These are phyloP conservation scores for Nyctalus aviator DNA, from an alignment of 2,797 vertebrate species.

Conservation along the genomic window DNA sequence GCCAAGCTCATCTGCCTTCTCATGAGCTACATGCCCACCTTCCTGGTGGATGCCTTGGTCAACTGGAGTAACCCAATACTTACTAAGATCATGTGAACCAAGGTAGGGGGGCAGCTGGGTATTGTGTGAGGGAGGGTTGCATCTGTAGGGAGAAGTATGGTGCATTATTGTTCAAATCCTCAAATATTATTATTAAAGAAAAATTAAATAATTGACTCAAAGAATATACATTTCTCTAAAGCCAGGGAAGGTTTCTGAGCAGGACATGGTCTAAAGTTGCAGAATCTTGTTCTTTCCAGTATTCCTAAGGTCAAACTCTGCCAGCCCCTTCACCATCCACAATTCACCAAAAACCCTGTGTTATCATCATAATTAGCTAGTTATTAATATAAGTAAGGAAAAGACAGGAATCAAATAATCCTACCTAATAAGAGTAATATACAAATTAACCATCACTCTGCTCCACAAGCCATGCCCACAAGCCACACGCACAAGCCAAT, in stretches of 20 bases:
- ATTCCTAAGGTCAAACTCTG: not conserved
- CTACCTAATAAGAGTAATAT: no score
- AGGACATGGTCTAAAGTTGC: no score
- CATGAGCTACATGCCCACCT: constrained; percentile 85
- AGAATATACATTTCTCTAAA: not conserved
- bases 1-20: constrained; percentile 71
- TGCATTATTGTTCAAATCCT: not conserved
- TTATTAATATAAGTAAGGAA: not conserved
- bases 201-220: not conserved
- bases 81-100: not conserved
- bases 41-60: not conserved
- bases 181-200: not conserved
- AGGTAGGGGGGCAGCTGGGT: accelerated
- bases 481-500: no score
- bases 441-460: no score
- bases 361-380: not conserved
- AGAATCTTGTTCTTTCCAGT: not conserved
- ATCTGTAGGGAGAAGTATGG: not conserved
- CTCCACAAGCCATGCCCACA: no score
- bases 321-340: no score
- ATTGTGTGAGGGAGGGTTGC: not conserved
- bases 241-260: not conserved
- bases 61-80: accelerated
- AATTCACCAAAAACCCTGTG: not conserved
- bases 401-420: not conserved